A percentile compares a stretch with the other conserved stretches of the same genome.
Conservation (phyloP, 2,797 vertebrate species). For the Onychomys leucogaster region DNA sequence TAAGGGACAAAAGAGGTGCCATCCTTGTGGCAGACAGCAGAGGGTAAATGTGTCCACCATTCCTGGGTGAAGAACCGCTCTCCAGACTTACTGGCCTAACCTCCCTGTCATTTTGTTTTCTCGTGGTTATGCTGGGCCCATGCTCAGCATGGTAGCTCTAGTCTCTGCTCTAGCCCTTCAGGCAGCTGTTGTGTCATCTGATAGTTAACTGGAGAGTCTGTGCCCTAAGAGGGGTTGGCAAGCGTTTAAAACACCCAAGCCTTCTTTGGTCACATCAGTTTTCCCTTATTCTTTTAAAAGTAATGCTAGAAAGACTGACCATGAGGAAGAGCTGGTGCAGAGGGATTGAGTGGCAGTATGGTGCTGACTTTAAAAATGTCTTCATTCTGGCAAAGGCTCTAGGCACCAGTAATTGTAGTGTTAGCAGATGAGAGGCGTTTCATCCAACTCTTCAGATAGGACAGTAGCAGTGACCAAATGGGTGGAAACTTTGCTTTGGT, state of each 20-base stretch:
- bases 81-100: background rate
- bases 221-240: background rate
- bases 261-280: background rate
- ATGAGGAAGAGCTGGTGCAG: background rate
- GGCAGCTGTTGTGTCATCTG: background rate
- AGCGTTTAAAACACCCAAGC: background rate
- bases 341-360: background rate
- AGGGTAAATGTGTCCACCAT: background rate
- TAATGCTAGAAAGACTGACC: background rate
- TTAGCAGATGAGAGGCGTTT: background rate
- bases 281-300: background rate
- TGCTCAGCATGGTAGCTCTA: background rate
- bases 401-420: slow-evolving; percentile 13
- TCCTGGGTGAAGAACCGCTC: background rate
- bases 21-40: background rate
- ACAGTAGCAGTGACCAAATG: background rate
- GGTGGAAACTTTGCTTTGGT: background rate
- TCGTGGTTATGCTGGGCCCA: background rate
- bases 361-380: background rate
- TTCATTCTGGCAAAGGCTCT: slow-evolving; percentile 2
- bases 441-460: background rate
- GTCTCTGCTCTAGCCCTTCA: background rate
- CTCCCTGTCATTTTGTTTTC: background rate
- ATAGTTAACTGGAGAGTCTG: background rate
- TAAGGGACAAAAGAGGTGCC: background rate